Evolutionary conservation across 2,113 vertebrate species (phyloP).

Genomic region (Coracopsis vasa): DNA sequence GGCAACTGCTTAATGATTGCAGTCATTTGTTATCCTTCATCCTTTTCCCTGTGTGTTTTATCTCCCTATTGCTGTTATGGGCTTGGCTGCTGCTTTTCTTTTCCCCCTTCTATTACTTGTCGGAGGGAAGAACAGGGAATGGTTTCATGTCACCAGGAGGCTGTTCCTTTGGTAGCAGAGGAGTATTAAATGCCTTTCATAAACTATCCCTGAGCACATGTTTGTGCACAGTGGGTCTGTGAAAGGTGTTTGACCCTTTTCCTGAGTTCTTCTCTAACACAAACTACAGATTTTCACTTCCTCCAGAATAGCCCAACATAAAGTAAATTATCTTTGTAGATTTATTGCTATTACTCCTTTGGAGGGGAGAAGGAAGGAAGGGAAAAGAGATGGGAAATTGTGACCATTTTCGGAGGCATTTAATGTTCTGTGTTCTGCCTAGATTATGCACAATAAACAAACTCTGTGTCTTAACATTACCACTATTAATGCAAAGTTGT

Average conservation of each 20-base stretch:
- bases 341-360: not conserved
- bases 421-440: not conserved
- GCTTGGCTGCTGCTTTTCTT: not conserved
- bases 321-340: not conserved
- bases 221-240: not conserved
- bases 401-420: not conserved
- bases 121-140: not conserved
- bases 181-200: not conserved
- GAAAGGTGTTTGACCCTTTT: not conserved
- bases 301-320: not conserved
- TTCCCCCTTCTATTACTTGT: not conserved
- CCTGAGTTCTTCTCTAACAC: not conserved
- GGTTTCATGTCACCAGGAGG: not conserved
- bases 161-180: not conserved
- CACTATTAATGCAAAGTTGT: not conserved
- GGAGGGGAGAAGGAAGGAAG: not conserved
- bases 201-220: not conserved
- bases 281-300: not conserved
- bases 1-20: not conserved
- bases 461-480: not conserved
- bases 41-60: not conserved
- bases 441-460: not conserved
- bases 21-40: not conserved
- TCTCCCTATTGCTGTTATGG: not conserved
- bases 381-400: not conserved